phyloP scores from a whole-genome alignment of 2,797 vertebrate genomes.

The Darevskia nairensis region DNA sequence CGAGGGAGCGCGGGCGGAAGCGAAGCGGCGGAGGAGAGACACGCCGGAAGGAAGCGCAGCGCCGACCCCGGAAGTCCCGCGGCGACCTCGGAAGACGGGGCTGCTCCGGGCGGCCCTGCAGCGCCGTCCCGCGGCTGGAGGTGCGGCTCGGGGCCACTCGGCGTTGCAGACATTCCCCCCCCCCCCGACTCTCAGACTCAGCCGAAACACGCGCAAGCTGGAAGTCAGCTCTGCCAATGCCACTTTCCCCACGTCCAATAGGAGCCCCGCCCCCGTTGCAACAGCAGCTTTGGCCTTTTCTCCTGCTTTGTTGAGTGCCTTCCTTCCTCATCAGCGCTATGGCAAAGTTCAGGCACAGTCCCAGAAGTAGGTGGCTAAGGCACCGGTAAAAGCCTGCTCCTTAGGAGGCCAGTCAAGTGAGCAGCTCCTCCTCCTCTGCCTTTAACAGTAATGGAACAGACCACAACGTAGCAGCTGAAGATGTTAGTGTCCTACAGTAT shows the following conservation, averaged over 20 bases:
- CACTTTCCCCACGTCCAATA: background rate
- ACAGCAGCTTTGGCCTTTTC: background rate
- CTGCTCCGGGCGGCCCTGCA: too few species aligned
- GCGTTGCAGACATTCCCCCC: too few species aligned
- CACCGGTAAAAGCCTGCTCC: background rate
- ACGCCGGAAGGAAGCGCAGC: background rate
- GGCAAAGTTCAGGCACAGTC: background rate
- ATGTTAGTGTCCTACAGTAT: too few species aligned
- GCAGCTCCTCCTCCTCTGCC: background rate
- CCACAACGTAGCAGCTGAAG: background rate
- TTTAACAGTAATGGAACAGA: background rate
- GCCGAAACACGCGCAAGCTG: too few species aligned
- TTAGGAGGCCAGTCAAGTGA: background rate
- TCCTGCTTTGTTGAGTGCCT: background rate
- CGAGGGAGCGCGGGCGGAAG: background rate
- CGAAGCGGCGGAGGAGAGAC: rapidly evolving
- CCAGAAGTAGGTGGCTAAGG: background rate
- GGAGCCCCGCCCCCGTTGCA: background rate
- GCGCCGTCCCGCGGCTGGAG: background rate
- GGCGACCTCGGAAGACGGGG: too few species aligned
- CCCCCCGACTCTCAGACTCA: too few species aligned
- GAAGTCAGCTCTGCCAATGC: background rate
- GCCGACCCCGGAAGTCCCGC: too few species aligned
- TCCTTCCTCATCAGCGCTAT: background rate
- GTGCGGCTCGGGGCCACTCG: too few species aligned